Evolutionary conservation across 2,797 vertebrate genomes (phyloP), one percentile per base, ranked within the genome.

Genomic region (Pantherophis alleghaniensis): DNA sequence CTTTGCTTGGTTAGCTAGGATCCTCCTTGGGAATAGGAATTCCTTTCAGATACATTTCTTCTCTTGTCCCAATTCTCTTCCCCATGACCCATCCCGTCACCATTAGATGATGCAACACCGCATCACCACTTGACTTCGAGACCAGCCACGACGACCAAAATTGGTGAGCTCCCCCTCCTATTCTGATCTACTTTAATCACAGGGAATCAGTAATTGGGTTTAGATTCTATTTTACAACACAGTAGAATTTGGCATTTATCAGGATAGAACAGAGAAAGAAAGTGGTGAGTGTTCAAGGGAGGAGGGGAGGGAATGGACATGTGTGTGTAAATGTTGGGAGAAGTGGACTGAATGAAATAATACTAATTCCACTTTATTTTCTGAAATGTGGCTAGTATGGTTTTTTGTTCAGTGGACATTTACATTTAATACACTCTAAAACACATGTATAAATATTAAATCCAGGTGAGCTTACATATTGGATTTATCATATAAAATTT

Each of bases 81-180:
- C 96, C 96, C 94, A 57, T 97, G 96, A 96, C 96, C 92, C 95
- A 96, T 96, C 96, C 96, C 96, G 96, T 97, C 94, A 97, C 96
- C 96, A 95, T 97, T 96, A 97, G 97, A 97, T 97, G 97, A 97
- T 97, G 97, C 97, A 97, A 97, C 97, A 97, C 93, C 96, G 96
- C 97, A 97, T 97, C 97, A 97, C 97, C 96, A 97, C 96, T 97
- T 97, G 95, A 92, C 96, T 96, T 97, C 96, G 0, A 96, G 97
- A 97, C 97, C 97, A 51, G 96, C 94, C 96, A 97, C 95, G 96
- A 96, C 96, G 97, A 97, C 96, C 94, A 97, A 97, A 97, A 96
- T 97, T 97, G 97, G 97, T 97, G 97, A 97, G 97, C 97, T 97
- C 94, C 95, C 94, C 95, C 94, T 91, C 5, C 0, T 95, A 86